Percentiles rank a stretch among this genome's conserved stretches.
Evolutionary conservation across 2,113 vertebrate species (phyloP).

Genomic region (Pyrgilauda ruficollis): DNA sequence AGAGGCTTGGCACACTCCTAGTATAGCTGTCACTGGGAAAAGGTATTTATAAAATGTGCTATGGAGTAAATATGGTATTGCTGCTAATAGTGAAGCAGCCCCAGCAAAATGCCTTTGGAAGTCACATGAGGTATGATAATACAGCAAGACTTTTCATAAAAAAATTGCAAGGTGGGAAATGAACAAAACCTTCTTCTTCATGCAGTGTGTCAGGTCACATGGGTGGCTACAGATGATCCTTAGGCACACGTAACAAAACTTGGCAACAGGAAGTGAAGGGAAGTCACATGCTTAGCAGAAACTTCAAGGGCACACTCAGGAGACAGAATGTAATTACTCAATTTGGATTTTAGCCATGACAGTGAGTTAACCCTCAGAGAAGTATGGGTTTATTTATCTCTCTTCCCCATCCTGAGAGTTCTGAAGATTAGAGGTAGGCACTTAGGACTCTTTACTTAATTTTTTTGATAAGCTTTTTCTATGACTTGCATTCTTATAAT

Average conservation of each 20-base stretch:
- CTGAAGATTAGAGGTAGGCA: neutral
- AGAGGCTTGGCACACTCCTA: neutral
- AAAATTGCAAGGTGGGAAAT: neutral
- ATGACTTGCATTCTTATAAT: neutral
- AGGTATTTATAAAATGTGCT: conserved; percentile 33
- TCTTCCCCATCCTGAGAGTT: neutral
- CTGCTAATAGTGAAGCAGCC: neutral
- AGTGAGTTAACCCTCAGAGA: conserved; percentile 50
- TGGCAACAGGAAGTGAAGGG: conserved; percentile 53
- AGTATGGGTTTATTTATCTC: conserved; percentile 50
- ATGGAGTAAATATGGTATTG: neutral
- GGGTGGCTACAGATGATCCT: neutral
- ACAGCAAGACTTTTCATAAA: neutral
- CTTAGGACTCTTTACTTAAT: conserved; percentile 21
- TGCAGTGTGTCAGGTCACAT: neutral
- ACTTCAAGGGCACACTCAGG: conserved; percentile 48
- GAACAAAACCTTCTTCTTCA: neutral
- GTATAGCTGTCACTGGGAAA: conserved; percentile 9
- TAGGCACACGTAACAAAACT: neutral
- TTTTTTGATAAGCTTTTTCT: conserved; percentile 12
- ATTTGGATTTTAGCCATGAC: conserved; percentile 61
- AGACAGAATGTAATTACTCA: conserved; percentile 60
- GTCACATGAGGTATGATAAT: neutral
- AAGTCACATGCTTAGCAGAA: conserved; percentile 60
- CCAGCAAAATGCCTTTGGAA: conserved; percentile 18